Evolutionary conservation across 2,888 invertebrate genomes (phyloP), one percentile per base, ranked within the genome.

Genomic region (Agriotes lineatus): DNA sequence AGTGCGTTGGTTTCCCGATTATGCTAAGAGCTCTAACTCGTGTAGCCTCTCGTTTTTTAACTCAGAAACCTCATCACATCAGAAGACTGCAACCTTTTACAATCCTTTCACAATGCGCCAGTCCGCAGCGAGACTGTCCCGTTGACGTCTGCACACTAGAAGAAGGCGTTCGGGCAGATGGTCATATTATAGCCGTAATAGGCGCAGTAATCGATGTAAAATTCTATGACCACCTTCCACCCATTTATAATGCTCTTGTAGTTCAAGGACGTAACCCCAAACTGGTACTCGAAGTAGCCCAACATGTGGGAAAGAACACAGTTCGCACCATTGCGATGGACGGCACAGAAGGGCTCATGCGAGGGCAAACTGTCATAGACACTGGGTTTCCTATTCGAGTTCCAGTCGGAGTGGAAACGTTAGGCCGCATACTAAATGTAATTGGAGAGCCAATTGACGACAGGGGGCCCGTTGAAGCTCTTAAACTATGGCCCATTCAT

Each of bases 171-270:
- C 3, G 7, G 7, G 4, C 25, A 3, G 25, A 25, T 78, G 94
- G 94, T 78, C 89, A 87, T 83, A 89, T 98, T 73, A 95, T 96
- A 39, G 96, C 94, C 78, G 96, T 98, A 61, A 97, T 98, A 82
- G 97, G 97, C 85, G 97, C 97, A 78, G 97, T 98, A 73, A 97
- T 98, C 39, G 98, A 98, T 82, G 96, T 96, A 0, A 96, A 96
- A 83, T 98, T 98, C 80, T 92, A 92, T 66, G 87, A 89, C 16
- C 89, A 88, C 70, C 87, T 98, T 63, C 98, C 98, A 25, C 94
- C 94, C 7, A 97, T 98, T 82, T 87, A 97, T 72, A 98, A 98
- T 85, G 96, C 97, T 14, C 87, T 98, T 73, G 96, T 97, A 85
- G 97, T 98, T 0, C 89, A 92, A 80, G 92, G 93, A 82, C 92